Conservation (phyloP, 2,797 vertebrate genomes). For the Pempheris klunzingeri region DNA sequence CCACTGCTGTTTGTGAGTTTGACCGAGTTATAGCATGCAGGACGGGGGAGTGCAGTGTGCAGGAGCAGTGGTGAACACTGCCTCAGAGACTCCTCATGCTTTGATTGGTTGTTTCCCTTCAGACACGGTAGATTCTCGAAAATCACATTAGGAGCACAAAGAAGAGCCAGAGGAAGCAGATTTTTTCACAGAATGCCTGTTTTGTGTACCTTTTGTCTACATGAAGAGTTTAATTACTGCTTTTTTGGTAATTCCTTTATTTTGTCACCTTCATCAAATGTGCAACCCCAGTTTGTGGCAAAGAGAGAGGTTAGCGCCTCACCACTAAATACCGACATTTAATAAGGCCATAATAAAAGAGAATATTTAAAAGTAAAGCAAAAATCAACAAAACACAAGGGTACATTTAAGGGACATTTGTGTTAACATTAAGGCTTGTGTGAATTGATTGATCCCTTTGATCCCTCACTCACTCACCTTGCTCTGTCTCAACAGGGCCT, state of each 20-base stretch:
- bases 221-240: no score
- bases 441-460: not conserved
- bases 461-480: constrained; percentile 80
- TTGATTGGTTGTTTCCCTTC: no score
- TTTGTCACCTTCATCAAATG: not conserved
- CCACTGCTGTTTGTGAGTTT: no score
- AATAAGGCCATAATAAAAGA: not conserved
- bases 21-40: no score
- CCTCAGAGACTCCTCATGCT: no score
- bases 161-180: no score
- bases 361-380: not conserved
- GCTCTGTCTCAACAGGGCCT: constrained; percentile 88
- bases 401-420: not conserved
- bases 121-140: no score
- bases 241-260: not conserved
- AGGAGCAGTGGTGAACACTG: no score
- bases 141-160: no score
- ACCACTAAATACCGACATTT: not conserved
- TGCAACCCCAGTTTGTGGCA: not conserved
- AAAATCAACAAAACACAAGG: not conserved
- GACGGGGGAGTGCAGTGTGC: no score
- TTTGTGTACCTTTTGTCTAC: no score
- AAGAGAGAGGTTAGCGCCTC: not conserved
- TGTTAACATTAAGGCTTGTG: not conserved
- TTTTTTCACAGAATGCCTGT: no score